Evolutionary conservation across 2,113 vertebrate species (phyloP), one percentile per base, ranked within the genome.

Genomic region (Calyptommatus sinebrachiatus): DNA sequence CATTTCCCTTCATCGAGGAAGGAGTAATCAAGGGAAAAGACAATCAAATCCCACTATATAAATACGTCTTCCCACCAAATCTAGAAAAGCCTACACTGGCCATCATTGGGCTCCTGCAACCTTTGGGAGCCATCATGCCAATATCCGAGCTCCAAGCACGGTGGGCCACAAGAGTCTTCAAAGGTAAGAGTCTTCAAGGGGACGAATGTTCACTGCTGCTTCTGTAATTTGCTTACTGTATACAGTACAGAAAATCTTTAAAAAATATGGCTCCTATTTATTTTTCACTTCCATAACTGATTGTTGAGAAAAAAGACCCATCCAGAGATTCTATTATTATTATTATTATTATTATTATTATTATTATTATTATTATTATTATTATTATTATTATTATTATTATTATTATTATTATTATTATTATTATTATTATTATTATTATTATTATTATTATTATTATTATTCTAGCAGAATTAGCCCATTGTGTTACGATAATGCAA

Each of bases 141-240:
- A 29, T 89, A 24, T 88, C 93, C 72, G 96, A 96, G 87, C 90
- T 96, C 85, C 96, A 96, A 86, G 92, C 92, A 2, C 91, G 94
- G 20, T 95, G 95, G 94, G 95, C 93, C 67, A 88, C 91, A 1
- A 91, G 88, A 69, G 91, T 94, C 31, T 78, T 78, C 67, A 78
- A 78, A 35, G 77, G 77, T 78, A 70, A 78, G 67, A 28, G 62
- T n/a, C 21, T 93, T 96, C 66, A 61, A 88, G 71, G 94, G 95
- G 24, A 28, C 31, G 63, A 63, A 9, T 18, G 1, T 16, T 2
- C 4, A 8, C 10, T 7, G 1, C 4, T 28, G 31, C 48, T 3
- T 29, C 57, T 53, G 8, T 48, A 12, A 5, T 80, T n/a, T 24
- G 12, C 11, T 73, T 50, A 12, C 48, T 21, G 28, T 57, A 53